Base-by-base conservation (phyloP, 2,797 vertebrate species). In the Florisuga fusca region DNA sequence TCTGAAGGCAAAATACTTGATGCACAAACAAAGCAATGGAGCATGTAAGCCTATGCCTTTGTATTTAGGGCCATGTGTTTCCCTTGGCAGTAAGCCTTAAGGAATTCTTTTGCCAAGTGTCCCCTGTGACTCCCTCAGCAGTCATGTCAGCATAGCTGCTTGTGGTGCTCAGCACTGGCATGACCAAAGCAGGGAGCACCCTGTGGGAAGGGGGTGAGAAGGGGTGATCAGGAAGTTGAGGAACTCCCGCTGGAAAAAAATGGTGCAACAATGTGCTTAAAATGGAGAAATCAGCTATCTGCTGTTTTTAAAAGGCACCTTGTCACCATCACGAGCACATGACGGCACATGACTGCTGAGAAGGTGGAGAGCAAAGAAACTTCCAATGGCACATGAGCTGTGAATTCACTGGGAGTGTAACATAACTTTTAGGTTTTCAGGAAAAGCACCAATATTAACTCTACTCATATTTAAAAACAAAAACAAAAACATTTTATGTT, bases 151-250 rank as follows among this genome's bases (percentile, higher is more conserved):
- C 46, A n/a, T 3, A 71, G 64, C 38, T 76, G 69, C 27, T 22
- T 23, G 41, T 43, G 48, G 12, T 1, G 1, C 46, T 64, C 34
- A 45, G 41, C 1, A 0, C 12, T 61, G 41, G 46, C 59, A 55
- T 5, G 20, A 46, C 10, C 4, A 21, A 74, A 45, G 48, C n/a
- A 33, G 27, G 41, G 41, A 66, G 21, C 23, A 66, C 18, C 18
- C 27, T 16, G 20, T 4, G 5, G 58, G 64, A 61, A 61, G 23
- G 0, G 4, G 12, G 23, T 46, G 12, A 36, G 20, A 27, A 75
- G 14, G 27, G 13, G 12, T 55, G 69, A 80, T 17, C 64, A 34
- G 7, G 17, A 76, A 38, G 58, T 66, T 50, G 27, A 64, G 80
- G 59, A 85, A 71, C 27, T 59, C 45, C 38, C 75, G 8, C 22